Percentiles rank a stretch among this genome's conserved stretches.
These are phyloP conservation scores for Machimus atricapillus DNA, from an alignment of 2,888 invertebrate species.

Conservation along the genomic window DNA sequence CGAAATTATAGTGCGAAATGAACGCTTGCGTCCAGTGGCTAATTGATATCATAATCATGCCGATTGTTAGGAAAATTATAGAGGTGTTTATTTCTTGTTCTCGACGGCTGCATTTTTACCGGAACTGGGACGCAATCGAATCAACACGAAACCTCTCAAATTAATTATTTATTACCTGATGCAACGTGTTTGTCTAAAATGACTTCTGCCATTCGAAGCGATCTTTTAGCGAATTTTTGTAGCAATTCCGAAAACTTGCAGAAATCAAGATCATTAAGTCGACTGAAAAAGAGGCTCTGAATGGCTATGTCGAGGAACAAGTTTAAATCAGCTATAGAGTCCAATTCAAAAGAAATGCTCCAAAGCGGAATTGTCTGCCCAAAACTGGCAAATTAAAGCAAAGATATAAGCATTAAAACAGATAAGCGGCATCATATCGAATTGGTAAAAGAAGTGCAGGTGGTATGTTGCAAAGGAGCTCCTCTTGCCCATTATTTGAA, in stretches of 20 bases:
- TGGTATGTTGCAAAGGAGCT: not conserved
- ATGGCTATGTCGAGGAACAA: conserved; percentile 9
- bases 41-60: not conserved
- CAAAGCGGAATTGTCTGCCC: not conserved
- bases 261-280: conserved; percentile 5
- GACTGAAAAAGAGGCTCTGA: not conserved
- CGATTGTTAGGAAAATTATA: not conserved
- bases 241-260: not conserved
- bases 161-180: not conserved
- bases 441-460: not conserved
- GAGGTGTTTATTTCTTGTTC: not conserved
- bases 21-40: not conserved
- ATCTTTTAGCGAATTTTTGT: not conserved
- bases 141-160: not conserved
- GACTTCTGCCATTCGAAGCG: not conserved
- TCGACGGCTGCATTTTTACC: not conserved
- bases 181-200: not conserved
- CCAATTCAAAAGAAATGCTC: not conserved
- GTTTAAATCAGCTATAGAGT: not conserved
- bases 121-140: conserved; percentile 8
- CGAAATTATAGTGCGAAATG: not conserved
- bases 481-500: not conserved
- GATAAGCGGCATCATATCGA: not conserved
- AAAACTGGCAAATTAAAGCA: not conserved
- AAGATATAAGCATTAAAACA: not conserved